Evolutionary conservation across 2,113 vertebrate genomes (phyloP).

Genomic region (Tragelaphus strepsiceros): DNA sequence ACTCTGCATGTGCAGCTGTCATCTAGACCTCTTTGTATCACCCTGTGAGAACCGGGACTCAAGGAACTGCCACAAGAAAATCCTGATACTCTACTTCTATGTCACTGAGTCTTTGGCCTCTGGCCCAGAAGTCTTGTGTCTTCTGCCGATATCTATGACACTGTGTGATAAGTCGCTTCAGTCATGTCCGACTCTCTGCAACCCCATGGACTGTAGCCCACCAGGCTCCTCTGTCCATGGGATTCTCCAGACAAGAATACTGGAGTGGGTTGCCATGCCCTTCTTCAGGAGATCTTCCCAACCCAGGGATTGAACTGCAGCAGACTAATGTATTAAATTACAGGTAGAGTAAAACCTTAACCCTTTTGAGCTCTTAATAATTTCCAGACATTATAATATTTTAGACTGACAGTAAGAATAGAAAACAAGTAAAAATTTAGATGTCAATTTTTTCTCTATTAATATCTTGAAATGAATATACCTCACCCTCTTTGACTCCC

Average conservation of each 20-base stretch:
- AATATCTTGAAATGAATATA: conserved; percentile 30
- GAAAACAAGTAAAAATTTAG: not conserved
- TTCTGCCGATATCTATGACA: not conserved
- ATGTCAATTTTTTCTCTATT: not conserved
- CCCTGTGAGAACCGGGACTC: fast-evolving
- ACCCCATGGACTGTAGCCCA: not conserved
- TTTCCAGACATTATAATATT: not conserved
- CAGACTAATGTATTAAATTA: not conserved
- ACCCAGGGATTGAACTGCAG: not conserved
- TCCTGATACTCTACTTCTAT: not conserved
- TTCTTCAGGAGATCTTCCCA: not conserved
- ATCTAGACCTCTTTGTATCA: not conserved
- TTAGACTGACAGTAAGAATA: not conserved
- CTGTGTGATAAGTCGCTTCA: not conserved
- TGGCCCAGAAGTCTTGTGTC: not conserved
- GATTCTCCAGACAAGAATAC: not conserved
- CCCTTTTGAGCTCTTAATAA: not conserved
- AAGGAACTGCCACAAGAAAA: not conserved
- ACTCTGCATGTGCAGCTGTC: fast-evolving
- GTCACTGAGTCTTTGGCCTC: not conserved
- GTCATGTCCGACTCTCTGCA: not conserved
- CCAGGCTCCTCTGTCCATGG: not conserved
- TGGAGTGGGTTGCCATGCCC: not conserved
- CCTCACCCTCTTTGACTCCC: not conserved
- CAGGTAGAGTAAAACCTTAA: not conserved